These are phyloP conservation scores for Pithys albifrons DNA, from an alignment of 2,113 vertebrate species.

Conservation along the genomic window DNA sequence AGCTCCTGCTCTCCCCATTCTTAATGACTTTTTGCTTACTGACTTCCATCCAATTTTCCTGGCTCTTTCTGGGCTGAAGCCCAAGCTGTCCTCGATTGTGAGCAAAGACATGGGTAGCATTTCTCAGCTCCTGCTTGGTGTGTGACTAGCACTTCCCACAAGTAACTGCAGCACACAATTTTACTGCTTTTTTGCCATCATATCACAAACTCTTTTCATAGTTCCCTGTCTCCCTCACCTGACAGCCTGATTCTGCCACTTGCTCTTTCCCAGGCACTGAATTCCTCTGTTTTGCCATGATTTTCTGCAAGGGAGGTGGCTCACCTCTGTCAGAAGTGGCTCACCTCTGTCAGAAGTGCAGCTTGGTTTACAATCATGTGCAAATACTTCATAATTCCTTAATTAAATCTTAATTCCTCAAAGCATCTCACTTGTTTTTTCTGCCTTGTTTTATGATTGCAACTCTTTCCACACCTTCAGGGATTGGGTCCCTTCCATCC, in stretches of 20 bases:
- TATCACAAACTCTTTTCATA: neutral
- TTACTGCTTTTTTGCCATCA: neutral
- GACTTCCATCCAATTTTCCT: slow-evolving; percentile 31
- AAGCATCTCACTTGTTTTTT: neutral
- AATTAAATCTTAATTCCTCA: neutral
- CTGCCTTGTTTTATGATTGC: neutral
- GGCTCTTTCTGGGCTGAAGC: slow-evolving; percentile 17
- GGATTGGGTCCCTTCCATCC: neutral
- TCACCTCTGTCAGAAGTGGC: neutral
- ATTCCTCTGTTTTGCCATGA: neutral
- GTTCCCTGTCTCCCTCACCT: slow-evolving; percentile 29
- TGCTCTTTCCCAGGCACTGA: neutral
- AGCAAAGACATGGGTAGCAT: neutral
- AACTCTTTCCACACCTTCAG: neutral
- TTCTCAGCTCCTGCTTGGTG: neutral
- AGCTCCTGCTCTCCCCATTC: neutral
- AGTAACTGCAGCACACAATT: neutral
- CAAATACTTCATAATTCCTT: neutral
- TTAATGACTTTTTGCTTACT: neutral
- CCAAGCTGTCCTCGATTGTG: neutral
- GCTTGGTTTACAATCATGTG: neutral
- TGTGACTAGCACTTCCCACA: slow-evolving; percentile 3
- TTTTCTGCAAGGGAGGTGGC: neutral
- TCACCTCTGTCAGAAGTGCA: neutral
- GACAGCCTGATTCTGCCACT: neutral